Percentiles rank a stretch among this genome's conserved stretches.
Conservation (phyloP, 2,113 vertebrate genomes). For the Gymnorhina tibicen region DNA sequence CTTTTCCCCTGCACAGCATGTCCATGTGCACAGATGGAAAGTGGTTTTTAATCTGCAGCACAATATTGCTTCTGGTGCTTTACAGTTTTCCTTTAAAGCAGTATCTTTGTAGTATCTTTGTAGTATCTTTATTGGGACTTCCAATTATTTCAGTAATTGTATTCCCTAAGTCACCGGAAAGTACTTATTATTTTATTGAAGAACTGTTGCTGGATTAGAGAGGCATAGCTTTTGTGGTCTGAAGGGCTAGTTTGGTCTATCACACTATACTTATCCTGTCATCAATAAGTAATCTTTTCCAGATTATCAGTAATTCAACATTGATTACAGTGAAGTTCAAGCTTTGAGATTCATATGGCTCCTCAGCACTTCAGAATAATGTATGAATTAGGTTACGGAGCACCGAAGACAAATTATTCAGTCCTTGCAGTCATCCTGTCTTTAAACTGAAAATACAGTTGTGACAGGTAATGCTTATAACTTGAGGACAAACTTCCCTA, state of each 20-base stretch:
- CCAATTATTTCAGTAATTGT: not conserved
- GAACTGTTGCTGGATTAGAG: not conserved
- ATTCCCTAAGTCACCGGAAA: not conserved
- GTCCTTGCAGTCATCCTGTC: not conserved
- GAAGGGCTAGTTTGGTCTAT: not conserved
- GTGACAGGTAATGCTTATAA: conserved; percentile 25
- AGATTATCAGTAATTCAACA: conserved; percentile 55
- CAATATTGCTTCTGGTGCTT: not conserved
- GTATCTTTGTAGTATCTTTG: too few species aligned
- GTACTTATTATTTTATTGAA: not conserved
- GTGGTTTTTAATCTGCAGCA: not conserved
- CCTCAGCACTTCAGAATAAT: conserved; percentile 40
- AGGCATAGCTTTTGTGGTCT: not conserved
- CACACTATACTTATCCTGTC: not conserved
- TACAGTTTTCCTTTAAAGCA: not conserved
- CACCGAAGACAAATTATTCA: conserved; percentile 12
- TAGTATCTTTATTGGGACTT: not conserved
- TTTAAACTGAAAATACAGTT: conserved; percentile 15
- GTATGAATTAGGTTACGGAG: conserved; percentile 20
- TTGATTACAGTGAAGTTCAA: not conserved
- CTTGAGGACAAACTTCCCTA: not conserved
- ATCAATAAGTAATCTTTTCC: conserved; percentile 61
- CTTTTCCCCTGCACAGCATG: not conserved
- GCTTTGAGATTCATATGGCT: not conserved
- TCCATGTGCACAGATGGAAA: not conserved